These are phyloP conservation scores for Pogona vitticeps DNA, from an alignment of 2,113 vertebrate genomes.

Conservation along the genomic window DNA sequence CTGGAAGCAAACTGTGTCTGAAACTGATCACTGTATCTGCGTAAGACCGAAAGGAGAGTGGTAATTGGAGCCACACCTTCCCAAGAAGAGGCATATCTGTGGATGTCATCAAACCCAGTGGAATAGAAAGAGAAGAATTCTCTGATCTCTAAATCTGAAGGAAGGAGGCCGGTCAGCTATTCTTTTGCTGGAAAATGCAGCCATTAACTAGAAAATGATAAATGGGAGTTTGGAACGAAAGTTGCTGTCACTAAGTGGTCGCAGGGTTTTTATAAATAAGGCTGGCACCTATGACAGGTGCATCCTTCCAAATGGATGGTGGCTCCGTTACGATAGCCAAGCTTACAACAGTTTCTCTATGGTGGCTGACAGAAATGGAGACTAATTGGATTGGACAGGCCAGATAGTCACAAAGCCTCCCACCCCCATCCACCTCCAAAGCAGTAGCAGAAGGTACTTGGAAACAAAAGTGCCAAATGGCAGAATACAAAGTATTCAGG, in stretches of 20 bases:
- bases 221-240: constrained; percentile 60
- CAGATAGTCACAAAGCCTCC: background rate
- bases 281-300: constrained; percentile 62
- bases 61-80: background rate
- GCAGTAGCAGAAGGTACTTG: background rate
- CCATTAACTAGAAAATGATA: constrained; percentile 69
- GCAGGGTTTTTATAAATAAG: constrained; percentile 60
- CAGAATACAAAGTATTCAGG: background rate
- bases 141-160: background rate
- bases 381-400: constrained; percentile 5
- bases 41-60: background rate
- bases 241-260: constrained; percentile 64
- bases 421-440: background rate
- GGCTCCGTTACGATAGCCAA: constrained; percentile 16
- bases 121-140: constrained; percentile 34
- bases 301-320: constrained; percentile 56
- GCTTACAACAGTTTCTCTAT: constrained; percentile 39
- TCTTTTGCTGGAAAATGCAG: constrained; percentile 64
- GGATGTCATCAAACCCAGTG: constrained; percentile 18
- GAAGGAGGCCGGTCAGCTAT: constrained; percentile 28
- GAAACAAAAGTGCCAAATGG: background rate
- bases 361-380: constrained; percentile 42
- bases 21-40: too few species aligned
- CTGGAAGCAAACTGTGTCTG: background rate
- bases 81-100: background rate